Conservation (phyloP, 2,113 vertebrate genomes). For the Oryzias curvinotus region DNA sequence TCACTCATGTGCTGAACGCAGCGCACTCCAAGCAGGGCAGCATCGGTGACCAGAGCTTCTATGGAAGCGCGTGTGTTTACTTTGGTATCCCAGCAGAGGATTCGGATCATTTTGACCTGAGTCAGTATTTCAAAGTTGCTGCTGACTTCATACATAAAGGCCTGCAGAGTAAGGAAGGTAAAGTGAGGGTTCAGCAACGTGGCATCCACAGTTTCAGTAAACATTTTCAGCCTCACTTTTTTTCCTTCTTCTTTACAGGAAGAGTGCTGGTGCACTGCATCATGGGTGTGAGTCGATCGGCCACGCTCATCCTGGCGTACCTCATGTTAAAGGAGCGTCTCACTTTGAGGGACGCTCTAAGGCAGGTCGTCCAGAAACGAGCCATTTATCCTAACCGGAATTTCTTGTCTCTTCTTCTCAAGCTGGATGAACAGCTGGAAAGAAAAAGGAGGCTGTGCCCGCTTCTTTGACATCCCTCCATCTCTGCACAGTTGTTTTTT, state of each 20-base stretch:
- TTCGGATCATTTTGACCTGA: slow-evolving; percentile 78
- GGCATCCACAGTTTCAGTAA: neutral
- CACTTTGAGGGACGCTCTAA: slow-evolving; percentile 74
- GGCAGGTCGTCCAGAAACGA: slow-evolving; percentile 64
- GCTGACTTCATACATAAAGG: slow-evolving; percentile 80
- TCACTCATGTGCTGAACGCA: slow-evolving; percentile 81
- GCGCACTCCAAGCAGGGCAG: slow-evolving; percentile 84
- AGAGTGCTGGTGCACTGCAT: slow-evolving; percentile 86
- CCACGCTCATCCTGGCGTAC: slow-evolving; percentile 81
- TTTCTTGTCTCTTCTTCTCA: slow-evolving; percentile 86
- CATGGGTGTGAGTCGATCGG: slow-evolving; percentile 83
- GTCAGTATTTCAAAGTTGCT: slow-evolving; percentile 72
- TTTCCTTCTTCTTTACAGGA: slow-evolving; percentile 58
- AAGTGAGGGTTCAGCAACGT: neutral
- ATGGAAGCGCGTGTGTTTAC: slow-evolving; percentile 80
- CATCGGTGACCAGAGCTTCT: slow-evolving; percentile 87
- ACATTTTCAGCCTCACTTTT: neutral
- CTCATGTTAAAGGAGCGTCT: slow-evolving; percentile 78
- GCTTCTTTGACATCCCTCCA: slow-evolving; percentile 65
- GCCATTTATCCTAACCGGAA: slow-evolving; percentile 85
- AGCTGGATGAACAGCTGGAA: slow-evolving; percentile 75
- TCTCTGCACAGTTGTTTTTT: neutral
- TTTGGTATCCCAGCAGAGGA: slow-evolving; percentile 81
- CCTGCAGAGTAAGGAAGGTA: slow-evolving; percentile 77
- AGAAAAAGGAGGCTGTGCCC: slow-evolving; percentile 72